phyloP scores from a whole-genome alignment of 2,888 invertebrate species.

The Drosophila quasianomalipes region DNA sequence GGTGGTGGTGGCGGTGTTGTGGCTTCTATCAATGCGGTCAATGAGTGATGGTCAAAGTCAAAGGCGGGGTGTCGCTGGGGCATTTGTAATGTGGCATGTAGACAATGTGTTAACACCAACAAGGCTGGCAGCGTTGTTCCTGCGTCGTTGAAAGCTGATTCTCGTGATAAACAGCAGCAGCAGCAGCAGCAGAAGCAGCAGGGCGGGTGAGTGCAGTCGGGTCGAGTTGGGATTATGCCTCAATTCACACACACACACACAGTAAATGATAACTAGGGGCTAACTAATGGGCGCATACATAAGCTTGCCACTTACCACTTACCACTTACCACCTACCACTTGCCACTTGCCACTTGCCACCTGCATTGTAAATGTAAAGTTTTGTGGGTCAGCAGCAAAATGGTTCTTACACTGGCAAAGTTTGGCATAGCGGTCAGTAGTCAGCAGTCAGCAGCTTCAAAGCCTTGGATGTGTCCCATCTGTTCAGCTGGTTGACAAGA shows the following conservation, averaged over 20 bases:
- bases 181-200: too few relatives aligned
- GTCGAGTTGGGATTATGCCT: not conserved
- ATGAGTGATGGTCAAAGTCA: constrained; percentile 28
- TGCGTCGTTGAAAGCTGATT: constrained; percentile 35
- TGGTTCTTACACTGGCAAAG: not conserved
- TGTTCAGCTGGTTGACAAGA: constrained; percentile 45
- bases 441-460: constrained; percentile 1
- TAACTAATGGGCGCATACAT: constrained; percentile 1
- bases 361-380: constrained; percentile 1
- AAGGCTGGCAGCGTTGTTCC: constrained; percentile 55
- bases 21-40: constrained; percentile 34
- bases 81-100: constrained; percentile 61
- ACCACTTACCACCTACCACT: not conserved
- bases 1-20: constrained; percentile 3
- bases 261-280: constrained; percentile 37
- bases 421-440: not conserved
- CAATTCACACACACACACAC: not conserved
- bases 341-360: not conserved
- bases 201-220: not conserved
- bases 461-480: constrained; percentile 3
- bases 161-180: constrained; percentile 7
- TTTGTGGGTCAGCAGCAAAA: not conserved
- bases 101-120: constrained; percentile 74
- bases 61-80: constrained; percentile 13
- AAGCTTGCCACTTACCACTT: not conserved